Evolutionary conservation across 2,888 invertebrate genomes (phyloP), one percentile per base, ranked within the genome.

Genomic region (Arge pagana): DNA sequence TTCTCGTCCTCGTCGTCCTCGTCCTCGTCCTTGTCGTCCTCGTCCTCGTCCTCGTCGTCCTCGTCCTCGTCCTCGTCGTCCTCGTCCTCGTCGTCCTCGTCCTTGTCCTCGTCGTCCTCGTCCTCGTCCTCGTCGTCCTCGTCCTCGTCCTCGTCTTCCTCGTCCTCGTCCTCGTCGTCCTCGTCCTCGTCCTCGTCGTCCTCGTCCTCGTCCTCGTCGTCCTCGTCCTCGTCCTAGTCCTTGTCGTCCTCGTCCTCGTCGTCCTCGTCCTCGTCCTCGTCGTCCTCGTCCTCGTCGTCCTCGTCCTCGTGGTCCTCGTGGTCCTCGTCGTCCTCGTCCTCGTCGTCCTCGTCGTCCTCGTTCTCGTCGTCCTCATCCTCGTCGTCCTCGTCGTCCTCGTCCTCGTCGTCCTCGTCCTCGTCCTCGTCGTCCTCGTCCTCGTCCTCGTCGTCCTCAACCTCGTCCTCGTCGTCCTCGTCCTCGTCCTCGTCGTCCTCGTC

Each of bases 101-200:
- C n/a, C n/a, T n/a, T n/a, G n/a, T n/a, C n/a, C n/a, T n/a, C n/a
- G n/a, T 26, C 28, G 28, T 26, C 28, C 28, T 26, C 28, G 28
- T 26, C 28, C 28, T 26, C 28, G 28, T 30, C 15, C 43, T 42
- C 28, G 23, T 42, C 43, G 11, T 24, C 42, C 3, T 4, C 21
- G 26, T 21, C 3, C n/a, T n/a, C n/a, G n/a, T n/a, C n/a, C n/a
- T n/a, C n/a, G n/a, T n/a, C n/a, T n/a, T n/a, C n/a, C n/a, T 16
- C 10, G 7, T 10, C 10, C 28, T 7, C 10, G 7, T 10, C 10
- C 28, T 7, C 10, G 7, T 26, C 28, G 10, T 24, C 28, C 8
- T 28, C 43, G 1, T 24, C 28, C 13, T 24, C 18, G 23, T 10
- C 24, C 30, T 42, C 43, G 11, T 31, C 24, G 15, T 24, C 26